Evolutionary conservation across 2,797 vertebrate species (phyloP), one percentile per base, ranked within the genome.

Genomic region (Microctenopoma steveboyesi): DNA sequence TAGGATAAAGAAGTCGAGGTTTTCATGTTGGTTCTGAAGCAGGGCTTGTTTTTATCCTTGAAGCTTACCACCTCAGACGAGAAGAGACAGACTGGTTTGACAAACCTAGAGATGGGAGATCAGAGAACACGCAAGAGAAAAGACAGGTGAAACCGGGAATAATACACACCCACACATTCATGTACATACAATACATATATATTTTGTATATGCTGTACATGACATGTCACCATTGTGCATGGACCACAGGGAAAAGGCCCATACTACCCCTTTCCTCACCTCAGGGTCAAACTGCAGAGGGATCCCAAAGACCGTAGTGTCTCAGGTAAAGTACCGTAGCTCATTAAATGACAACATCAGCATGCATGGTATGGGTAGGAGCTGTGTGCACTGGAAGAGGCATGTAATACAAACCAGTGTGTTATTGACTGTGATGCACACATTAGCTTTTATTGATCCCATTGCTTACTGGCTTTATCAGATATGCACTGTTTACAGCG

Each of bases 11-110:
- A 48, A 12, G 7, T 45, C 81, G 86, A 79, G 3, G 45, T 69
- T 75, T 58, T 83, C 33, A 35, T 42, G 88, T 81, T 92, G 83
- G 90, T 89, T 86, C 93, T 93, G 89, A 93, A 95, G 37, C 66
- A 46, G 67, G 79, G 37, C 71, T 68, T 84, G 62, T 87, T 69
- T 96, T 94, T 94, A 83, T 96, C 88, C 92, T 88, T 71, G 86
- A 97, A 99, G 98, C 97, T 51, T 99, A 99, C 85, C 97, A 99
- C 70, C 95, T 99, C 51, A 95, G 96, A 66, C 95, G 91, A 70
- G 98, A 99, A 72, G 98, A 99, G 92, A 97, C 96, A 4, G 97
- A 99, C 92, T 99, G 98, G 98, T 99, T 98, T 92, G 97, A 99
- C 90, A 98, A 98, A 89, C 97, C 98, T 71, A 94, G 95, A 71